Percentiles rank a stretch among this genome's conserved stretches.
phyloP scores from a whole-genome alignment of 2,888 invertebrate genomes.

The Girardia tigrina region DNA sequence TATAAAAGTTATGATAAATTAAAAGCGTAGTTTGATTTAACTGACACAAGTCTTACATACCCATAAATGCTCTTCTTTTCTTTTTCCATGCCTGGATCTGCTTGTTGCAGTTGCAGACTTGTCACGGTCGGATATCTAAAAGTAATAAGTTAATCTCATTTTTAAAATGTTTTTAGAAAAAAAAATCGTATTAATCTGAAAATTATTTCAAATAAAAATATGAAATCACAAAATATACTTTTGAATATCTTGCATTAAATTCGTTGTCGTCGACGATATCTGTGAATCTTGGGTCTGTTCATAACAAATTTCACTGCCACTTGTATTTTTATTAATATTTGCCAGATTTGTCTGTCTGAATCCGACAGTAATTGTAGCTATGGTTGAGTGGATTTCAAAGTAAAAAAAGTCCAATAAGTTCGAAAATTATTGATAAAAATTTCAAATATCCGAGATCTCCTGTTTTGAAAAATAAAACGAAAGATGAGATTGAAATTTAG shows the following conservation, averaged over 20 bases:
- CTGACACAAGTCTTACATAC: too few relatives aligned
- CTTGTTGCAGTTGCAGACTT: conserved; percentile 35
- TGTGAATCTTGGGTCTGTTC: conserved; percentile 20
- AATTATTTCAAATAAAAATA: too few relatives aligned
- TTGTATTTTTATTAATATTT: neutral
- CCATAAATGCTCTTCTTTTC: conserved; percentile 42
- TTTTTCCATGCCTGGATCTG: conserved; percentile 39
- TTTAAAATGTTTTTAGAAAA: too few relatives aligned
- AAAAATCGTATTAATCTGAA: too few relatives aligned
- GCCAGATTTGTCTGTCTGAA: conserved; percentile 1
- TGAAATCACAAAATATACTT: too few relatives aligned
- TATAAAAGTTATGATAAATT: too few relatives aligned
- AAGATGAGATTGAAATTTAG: neutral
- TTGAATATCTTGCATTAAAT: conserved; percentile 15
- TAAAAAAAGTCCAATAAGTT: neutral
- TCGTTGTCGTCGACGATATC: conserved; percentile 14
- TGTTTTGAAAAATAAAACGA: neutral
- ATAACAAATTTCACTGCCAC: conserved; percentile 23
- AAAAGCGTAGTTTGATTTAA: too few relatives aligned
- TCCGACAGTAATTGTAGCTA: neutral
- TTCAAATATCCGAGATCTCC: neutral
- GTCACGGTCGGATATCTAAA: conserved; percentile 30
- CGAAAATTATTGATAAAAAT: neutral
- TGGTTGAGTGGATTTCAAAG: neutral
- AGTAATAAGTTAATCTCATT: too few relatives aligned